A percentile compares a stretch with the other conserved stretches of the same genome.
phyloP scores from a whole-genome alignment of 2,113 vertebrate genomes.

The Sula dactylatra region DNA sequence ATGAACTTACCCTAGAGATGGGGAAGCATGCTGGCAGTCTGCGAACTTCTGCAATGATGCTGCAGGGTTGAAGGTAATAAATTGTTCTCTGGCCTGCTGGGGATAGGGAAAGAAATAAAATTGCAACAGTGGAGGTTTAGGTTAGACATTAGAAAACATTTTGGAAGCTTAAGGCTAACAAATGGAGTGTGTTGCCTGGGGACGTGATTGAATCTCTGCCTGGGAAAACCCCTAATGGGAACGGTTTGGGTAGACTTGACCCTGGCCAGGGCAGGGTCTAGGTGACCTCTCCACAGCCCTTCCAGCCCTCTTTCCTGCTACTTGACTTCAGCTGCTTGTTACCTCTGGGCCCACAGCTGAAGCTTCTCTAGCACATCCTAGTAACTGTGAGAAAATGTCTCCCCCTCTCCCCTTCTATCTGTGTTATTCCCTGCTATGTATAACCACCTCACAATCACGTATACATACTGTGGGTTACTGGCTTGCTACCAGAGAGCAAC shows the following conservation, averaged over 20 bases:
- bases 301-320: neutral
- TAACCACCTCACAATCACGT: rapidly evolving
- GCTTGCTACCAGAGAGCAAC: neutral
- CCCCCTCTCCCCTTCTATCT: neutral
- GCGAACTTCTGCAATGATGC: neutral
- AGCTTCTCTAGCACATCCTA: neutral
- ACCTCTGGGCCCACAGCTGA: neutral
- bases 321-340: neutral
- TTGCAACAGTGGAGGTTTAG: neutral
- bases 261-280: neutral
- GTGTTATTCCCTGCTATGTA: rapidly evolving
- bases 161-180: neutral
- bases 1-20: neutral
- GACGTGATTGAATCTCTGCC: neutral
- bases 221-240: neutral
- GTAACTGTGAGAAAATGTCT: neutral
- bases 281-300: neutral
- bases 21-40: neutral
- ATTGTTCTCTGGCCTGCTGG: neutral
- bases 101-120: neutral
- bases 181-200: neutral
- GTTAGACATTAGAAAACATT: neutral
- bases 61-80: neutral
- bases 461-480: neutral
- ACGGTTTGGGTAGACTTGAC: neutral